These are phyloP conservation scores for Brenthis ino DNA, from an alignment of 2,888 invertebrate species.

Conservation along the genomic window DNA sequence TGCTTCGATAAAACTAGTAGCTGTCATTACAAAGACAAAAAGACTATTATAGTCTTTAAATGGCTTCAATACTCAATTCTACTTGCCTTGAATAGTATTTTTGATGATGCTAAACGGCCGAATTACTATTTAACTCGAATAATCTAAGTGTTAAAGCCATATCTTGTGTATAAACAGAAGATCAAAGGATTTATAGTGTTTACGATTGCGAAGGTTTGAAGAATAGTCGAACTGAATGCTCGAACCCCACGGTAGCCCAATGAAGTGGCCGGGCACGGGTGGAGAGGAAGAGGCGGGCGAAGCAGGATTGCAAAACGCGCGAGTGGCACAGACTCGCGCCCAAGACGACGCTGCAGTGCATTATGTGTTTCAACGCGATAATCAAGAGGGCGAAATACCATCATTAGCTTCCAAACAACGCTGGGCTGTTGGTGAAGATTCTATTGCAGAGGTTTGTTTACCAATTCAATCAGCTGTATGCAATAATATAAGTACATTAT, in stretches of 20 bases:
- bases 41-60: constrained; percentile 59
- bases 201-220: constrained; percentile 63
- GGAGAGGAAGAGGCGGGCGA: constrained; percentile 85
- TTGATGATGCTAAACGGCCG: constrained; percentile 64
- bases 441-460: constrained; percentile 90
- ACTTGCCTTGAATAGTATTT: constrained; percentile 50
- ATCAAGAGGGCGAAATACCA: constrained; percentile 90
- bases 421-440: constrained; percentile 95
- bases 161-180: constrained; percentile 50
- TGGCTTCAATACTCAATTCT: constrained; percentile 54
- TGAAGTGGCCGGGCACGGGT: constrained; percentile 90
- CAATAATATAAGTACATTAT: background rate
- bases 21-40: constrained; percentile 75
- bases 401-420: constrained; percentile 88
- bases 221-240: constrained; percentile 80
- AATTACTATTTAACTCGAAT: constrained; percentile 51
- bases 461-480: constrained; percentile 12
- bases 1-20: constrained; percentile 64
- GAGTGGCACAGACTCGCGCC: constrained; percentile 86
- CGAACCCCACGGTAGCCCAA: constrained; percentile 84
- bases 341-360: constrained; percentile 95
- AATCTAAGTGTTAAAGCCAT: constrained; percentile 51
- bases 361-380: constrained; percentile 92
- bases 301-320: constrained; percentile 82
- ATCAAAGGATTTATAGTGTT: constrained; percentile 60